phyloP scores from a whole-genome alignment of 2,797 vertebrate species.

The Thunnus albacares region DNA sequence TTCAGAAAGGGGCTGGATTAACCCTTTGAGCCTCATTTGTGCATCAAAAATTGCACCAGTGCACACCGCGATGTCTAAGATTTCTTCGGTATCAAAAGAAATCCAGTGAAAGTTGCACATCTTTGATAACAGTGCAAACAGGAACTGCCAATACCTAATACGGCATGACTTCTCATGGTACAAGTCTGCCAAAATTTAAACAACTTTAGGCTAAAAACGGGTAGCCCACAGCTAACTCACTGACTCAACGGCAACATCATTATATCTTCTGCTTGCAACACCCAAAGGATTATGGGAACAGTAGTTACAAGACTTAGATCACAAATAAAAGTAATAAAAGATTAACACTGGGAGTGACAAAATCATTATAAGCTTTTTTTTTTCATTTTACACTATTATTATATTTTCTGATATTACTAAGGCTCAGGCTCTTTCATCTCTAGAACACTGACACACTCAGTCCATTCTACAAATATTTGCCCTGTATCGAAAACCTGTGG shows the following conservation, averaged over 20 bases:
- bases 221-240: too few species aligned
- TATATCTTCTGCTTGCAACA: not conserved
- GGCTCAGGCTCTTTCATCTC: not conserved
- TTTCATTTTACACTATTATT: not conserved
- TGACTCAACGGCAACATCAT: too few species aligned
- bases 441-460: not conserved
- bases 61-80: not conserved
- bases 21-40: not conserved
- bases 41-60: not conserved
- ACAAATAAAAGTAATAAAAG: not conserved
- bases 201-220: not conserved
- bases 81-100: not conserved
- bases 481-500: not conserved
- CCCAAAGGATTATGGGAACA: not conserved
- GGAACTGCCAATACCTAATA: too few species aligned
- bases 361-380: not conserved
- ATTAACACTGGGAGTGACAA: not conserved
- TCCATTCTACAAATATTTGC: not conserved
- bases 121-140: not conserved
- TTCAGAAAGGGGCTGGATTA: slow-evolving; percentile 1
- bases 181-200: not conserved
- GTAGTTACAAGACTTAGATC: not conserved
- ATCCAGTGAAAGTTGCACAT: too few species aligned
- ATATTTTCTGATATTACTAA: too few species aligned
- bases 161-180: not conserved